Evolutionary conservation across 2,113 vertebrate species (phyloP).

Genomic region (Rhipidura dahli): DNA sequence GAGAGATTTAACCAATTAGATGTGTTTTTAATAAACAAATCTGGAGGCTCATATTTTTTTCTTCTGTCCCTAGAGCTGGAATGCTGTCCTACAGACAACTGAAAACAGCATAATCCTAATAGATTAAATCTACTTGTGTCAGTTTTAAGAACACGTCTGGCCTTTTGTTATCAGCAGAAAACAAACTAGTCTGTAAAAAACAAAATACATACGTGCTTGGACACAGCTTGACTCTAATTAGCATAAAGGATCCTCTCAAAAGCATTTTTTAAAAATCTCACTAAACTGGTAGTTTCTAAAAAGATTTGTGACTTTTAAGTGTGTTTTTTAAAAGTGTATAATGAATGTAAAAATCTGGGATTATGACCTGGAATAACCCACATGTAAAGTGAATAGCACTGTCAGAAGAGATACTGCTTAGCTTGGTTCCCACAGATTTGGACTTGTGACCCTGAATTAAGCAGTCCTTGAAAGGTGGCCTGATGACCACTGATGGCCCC

Average conservation of each 20-base stretch:
- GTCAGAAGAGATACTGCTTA: background rate
- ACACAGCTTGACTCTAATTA: background rate
- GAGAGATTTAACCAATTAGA: constrained; percentile 27
- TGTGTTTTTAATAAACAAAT: constrained; percentile 47
- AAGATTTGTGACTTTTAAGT: background rate
- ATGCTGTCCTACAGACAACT: constrained; percentile 43
- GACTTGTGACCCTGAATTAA: background rate
- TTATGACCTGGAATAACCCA: background rate
- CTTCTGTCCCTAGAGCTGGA: constrained; percentile 43
- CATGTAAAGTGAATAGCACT: background rate
- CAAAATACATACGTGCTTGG: background rate
- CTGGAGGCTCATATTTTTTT: constrained; percentile 17
- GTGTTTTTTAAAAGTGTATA: background rate
- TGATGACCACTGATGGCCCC: background rate
- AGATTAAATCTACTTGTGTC: constrained; percentile 52
- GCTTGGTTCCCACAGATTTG: background rate
- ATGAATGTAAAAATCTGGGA: background rate
- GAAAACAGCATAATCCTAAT: constrained; percentile 26
- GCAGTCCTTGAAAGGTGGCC: background rate
- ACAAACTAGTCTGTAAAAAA: background rate
- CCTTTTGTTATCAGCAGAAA: constrained; percentile 50
- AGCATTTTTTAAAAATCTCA: background rate
- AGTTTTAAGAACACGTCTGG: constrained; percentile 43
- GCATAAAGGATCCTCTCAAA: background rate
- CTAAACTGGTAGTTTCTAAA: background rate